These are phyloP conservation scores for Bombus polaris DNA, from an alignment of 1,140 invertebrate species.

Conservation along the genomic window DNA sequence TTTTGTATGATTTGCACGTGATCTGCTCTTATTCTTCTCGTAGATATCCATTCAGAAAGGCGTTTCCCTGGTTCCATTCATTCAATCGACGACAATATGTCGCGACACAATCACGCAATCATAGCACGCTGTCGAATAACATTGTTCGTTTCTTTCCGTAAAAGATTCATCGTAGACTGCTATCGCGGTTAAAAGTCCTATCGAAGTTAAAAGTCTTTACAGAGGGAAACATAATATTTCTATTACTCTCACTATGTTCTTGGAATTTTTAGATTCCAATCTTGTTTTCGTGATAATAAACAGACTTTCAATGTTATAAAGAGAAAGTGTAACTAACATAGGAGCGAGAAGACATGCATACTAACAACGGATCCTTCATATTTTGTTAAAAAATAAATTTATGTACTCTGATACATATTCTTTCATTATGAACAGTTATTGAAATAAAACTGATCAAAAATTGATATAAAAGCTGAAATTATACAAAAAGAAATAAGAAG, in stretches of 20 bases:
- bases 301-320: not conserved
- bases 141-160: not conserved
- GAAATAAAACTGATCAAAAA: too few species aligned
- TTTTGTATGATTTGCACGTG: not conserved
- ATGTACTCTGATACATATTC: too few species aligned
- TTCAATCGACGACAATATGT: constrained; percentile 63
- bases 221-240: not conserved
- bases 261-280: not conserved
- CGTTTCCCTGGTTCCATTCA: constrained; percentile 58
- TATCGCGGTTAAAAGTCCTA: not conserved
- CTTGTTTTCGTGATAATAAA: not conserved
- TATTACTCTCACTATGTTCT: not conserved
- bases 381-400: too few species aligned
- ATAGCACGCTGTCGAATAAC: constrained; percentile 42
- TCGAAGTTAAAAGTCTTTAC: too few species aligned
- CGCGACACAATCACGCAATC: constrained; percentile 69
- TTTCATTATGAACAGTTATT: not conserved
- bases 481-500: too few species aligned
- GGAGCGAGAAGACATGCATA: too few species aligned
- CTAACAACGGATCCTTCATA: too few species aligned
- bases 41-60: constrained; percentile 58
- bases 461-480: too few species aligned
- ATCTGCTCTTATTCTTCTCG: constrained; percentile 31
- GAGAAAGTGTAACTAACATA: too few species aligned
- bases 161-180: not conserved